phyloP scores from a whole-genome alignment of 1,140 invertebrate species.

The Zaprionus capensis region DNA sequence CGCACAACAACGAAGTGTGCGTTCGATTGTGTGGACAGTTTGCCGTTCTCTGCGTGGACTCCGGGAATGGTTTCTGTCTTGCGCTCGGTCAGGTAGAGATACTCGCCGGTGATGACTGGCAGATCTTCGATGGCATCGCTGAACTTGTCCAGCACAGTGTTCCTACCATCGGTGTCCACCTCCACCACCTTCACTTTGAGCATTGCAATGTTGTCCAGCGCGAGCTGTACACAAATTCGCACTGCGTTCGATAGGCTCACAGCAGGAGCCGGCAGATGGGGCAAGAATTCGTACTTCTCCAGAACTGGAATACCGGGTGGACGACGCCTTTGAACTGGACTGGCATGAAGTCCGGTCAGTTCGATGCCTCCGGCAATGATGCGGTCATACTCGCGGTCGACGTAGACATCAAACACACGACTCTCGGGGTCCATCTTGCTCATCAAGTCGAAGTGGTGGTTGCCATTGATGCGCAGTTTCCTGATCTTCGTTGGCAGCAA shows the following conservation, averaged over 20 bases:
- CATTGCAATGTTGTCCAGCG: conserved; percentile 90
- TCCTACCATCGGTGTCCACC: conserved; percentile 83
- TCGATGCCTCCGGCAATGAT: conserved; percentile 92
- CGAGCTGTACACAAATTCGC: conserved; percentile 87
- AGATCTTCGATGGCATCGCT: conserved; percentile 86
- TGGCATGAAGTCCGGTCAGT: conserved; percentile 92
- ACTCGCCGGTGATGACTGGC: conserved; percentile 85
- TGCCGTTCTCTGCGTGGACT: conserved; percentile 87
- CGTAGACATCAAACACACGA: conserved; percentile 79
- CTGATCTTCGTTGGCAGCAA: conserved; percentile 94
- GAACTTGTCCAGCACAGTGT: conserved; percentile 86
- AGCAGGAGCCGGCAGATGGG: conserved; percentile 86
- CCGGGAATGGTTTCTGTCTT: conserved; percentile 85
- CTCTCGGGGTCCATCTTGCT: conserved; percentile 78
- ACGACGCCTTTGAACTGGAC: conserved; percentile 89
- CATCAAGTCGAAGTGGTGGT: conserved; percentile 86
- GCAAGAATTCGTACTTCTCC: conserved; percentile 91
- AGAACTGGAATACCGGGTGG: conserved; percentile 88
- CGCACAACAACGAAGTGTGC: conserved; percentile 86
- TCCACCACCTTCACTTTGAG: conserved; percentile 89
- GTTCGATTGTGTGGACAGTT: conserved; percentile 86
- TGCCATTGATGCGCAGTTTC: conserved; percentile 91
- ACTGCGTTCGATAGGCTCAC: conserved; percentile 75
- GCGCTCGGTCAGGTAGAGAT: conserved; percentile 85
- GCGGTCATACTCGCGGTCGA: conserved; percentile 64